Evolutionary conservation across 2,888 invertebrate genomes (phyloP).

Genomic region (Trachelus tabidus): DNA sequence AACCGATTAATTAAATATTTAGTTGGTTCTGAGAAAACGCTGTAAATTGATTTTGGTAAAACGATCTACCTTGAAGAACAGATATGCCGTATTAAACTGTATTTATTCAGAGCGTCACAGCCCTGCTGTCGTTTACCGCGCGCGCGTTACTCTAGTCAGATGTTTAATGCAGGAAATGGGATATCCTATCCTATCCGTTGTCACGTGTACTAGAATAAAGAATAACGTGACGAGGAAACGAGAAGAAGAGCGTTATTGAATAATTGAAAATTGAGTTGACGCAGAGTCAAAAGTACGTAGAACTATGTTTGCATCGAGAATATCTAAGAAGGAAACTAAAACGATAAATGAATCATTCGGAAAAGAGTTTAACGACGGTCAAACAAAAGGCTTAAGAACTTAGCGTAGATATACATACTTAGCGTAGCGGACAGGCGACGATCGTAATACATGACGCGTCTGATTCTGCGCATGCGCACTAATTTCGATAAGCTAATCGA

Average conservation of each 20-base stretch:
- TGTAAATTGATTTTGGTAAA: too few relatives aligned
- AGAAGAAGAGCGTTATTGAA: background rate
- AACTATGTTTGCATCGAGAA: background rate
- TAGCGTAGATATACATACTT: too few relatives aligned
- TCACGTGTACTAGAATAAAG: background rate
- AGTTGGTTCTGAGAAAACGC: too few relatives aligned
- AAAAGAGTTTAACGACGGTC: background rate
- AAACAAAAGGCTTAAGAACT: background rate
- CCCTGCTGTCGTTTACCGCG: too few relatives aligned
- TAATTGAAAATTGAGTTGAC: background rate
- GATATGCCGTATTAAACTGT: too few relatives aligned
- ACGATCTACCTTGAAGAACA: too few relatives aligned
- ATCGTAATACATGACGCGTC: background rate
- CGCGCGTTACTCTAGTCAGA: too few relatives aligned
- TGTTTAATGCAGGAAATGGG: too few relatives aligned
- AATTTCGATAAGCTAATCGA: background rate
- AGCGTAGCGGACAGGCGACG: background rate
- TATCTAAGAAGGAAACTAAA: background rate
- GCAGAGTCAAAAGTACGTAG: background rate
- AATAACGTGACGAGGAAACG: background rate
- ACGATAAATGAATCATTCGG: background rate
- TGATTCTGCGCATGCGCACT: background rate
- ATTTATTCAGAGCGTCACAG: too few relatives aligned
- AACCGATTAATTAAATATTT: too few relatives aligned
- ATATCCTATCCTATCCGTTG: too few relatives aligned